These are phyloP conservation scores for Drosophila novamexicana DNA, from an alignment of 1,140 invertebrate genomes.

Conservation along the genomic window DNA sequence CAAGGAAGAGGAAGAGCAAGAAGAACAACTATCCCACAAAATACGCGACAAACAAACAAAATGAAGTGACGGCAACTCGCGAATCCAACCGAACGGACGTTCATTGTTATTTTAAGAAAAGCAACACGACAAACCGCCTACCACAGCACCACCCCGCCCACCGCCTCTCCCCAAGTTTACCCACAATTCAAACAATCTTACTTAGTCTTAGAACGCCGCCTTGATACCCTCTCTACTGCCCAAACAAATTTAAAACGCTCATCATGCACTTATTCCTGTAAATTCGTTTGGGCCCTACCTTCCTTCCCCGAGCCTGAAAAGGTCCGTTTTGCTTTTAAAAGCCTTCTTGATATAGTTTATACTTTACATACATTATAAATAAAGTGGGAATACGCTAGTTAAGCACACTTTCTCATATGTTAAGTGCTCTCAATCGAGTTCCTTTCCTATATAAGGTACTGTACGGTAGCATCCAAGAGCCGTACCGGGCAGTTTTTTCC, in stretches of 20 bases:
- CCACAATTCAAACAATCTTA: conserved; percentile 11
- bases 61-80: conserved; percentile 70
- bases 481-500: too few relatives aligned
- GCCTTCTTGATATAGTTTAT: too few relatives aligned
- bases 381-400: too few relatives aligned
- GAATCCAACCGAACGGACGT: conserved; percentile 68
- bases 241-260: too few relatives aligned
- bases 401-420: too few relatives aligned
- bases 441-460: background rate
- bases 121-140: conserved; percentile 62
- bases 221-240: conserved; percentile 4
- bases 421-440: too few relatives aligned
- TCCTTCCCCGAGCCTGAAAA: too few relatives aligned
- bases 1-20: background rate
- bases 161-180: background rate
- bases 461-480: background rate
- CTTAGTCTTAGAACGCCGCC: conserved; percentile 1
- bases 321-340: too few relatives aligned
- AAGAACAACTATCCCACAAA: conserved; percentile 38
- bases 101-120: conserved; percentile 81
- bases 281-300: too few relatives aligned
- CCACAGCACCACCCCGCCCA: background rate
- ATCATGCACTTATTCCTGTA: too few relatives aligned
- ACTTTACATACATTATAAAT: too few relatives aligned
- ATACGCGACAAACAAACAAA: conserved; percentile 74